Conservation (phyloP, 92 coral and sea anemone species). For the Parazoanthus swiftii region DNA sequence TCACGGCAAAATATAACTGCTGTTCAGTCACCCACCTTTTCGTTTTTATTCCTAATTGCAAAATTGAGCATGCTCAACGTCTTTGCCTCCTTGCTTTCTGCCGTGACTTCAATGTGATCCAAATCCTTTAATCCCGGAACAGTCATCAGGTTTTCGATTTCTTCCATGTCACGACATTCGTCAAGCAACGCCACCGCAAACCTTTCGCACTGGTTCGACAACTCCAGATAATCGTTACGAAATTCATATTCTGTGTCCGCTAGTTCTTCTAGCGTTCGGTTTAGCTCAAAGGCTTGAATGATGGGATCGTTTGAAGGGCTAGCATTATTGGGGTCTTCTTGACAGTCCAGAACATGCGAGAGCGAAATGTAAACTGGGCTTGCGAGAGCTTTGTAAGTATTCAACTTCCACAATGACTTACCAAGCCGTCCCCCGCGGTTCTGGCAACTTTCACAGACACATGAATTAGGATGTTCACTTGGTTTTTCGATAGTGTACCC, state of each 20-base stretch:
- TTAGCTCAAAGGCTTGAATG: slow-evolving; percentile 74
- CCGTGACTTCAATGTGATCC: slow-evolving; percentile 59
- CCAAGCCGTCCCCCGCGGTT: slow-evolving; percentile 52
- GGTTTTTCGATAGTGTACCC: slow-evolving; percentile 68
- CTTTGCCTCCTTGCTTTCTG: slow-evolving; percentile 50
- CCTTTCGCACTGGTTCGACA: slow-evolving; percentile 76
- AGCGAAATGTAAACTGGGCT: slow-evolving; percentile 75
- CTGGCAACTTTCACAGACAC: slow-evolving; percentile 62
- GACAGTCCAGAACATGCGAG: slow-evolving; percentile 42
- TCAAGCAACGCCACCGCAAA: slow-evolving; percentile 78
- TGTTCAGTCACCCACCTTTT: slow-evolving; percentile 52
- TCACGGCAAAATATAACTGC: neutral
- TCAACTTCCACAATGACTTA: slow-evolving; percentile 66
- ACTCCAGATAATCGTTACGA: slow-evolving; percentile 62
- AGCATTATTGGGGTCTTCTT: neutral
- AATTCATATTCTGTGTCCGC: slow-evolving; percentile 73
- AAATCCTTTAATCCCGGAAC: slow-evolving; percentile 61
- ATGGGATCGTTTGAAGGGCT: slow-evolving; percentile 68
- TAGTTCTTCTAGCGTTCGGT: slow-evolving; percentile 60
- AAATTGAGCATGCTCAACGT: slow-evolving; percentile 73
- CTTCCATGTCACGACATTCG: slow-evolving; percentile 86
- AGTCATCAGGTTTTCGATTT: slow-evolving; percentile 70
- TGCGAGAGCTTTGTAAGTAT: slow-evolving; percentile 74
- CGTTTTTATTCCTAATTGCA: slow-evolving; percentile 71
- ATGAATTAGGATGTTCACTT: slow-evolving; percentile 52